Base-by-base conservation (phyloP, 2,797 vertebrate species). In the Sparidentex hasta region DNA sequence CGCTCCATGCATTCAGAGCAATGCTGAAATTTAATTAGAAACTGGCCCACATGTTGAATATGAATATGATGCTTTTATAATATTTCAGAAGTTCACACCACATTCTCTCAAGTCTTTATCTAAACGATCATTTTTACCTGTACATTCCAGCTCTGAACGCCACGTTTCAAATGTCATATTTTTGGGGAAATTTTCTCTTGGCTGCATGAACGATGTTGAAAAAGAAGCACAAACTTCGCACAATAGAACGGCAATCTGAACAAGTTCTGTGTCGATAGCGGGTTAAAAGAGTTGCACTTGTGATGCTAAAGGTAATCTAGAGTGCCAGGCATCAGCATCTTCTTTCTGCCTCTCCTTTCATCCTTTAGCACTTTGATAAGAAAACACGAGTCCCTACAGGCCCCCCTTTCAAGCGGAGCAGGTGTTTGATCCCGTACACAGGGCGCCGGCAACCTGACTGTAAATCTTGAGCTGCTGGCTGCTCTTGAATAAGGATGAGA, bases 341-440 rank as follows among this genome's bases (percentile, higher is more conserved):
- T 62, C 23, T 66, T 69, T 81, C 51, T 29, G 20, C 43, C 33
- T 80, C 27, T 66, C 25, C 41, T 86, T 87, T 87, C 41, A 88
- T 87, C 76, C 51, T 65, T 76, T 46, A 82, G 70, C 65, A 71
- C 71, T 87, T 83, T 85, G 68, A 87, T 66, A 58, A 67, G 38
- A 72, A 58, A 74, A 70, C 58, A 64, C 13, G 62, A 86, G 81
- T 80, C 69, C 70, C 80, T 67, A 58, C 41, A 71, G 85, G 62
- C 71, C 12, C 9, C 66, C 57, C 76, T 83, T 75, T 86, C 59
- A 87, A 84, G 73, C 52, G 25, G 57, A 83, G 75, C 78, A 72
- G 57, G 66, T 71, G 84, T 90, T 88, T 84, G 90, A 92, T 88
- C 87, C 65, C 67, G 74, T 71, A 86, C 81, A 81, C 48, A 20